Percentiles rank a stretch among this genome's conserved stretches.
These are phyloP conservation scores for Fulmarus glacialis DNA, from an alignment of 2,113 vertebrate genomes.

Conservation along the genomic window DNA sequence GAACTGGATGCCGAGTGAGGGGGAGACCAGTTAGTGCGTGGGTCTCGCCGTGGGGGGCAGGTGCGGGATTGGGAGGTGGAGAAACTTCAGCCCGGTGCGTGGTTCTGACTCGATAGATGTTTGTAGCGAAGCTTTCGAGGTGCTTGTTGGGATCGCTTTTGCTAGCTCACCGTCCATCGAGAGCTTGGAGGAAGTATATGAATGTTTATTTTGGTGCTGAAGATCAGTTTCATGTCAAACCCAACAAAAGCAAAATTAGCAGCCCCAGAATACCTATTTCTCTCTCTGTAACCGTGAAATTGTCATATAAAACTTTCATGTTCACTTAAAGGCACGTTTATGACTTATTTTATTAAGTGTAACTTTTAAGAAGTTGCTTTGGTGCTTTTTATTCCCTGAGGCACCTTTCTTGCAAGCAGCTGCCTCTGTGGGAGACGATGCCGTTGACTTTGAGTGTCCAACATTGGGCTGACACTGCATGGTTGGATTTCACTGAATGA, in stretches of 20 bases:
- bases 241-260: not conserved
- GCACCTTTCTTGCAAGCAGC: fast-evolving
- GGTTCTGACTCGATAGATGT: fast-evolving
- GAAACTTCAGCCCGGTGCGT: fast-evolving
- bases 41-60: not conserved
- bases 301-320: fast-evolving
- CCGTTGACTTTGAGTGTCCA: fast-evolving
- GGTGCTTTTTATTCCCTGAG: not conserved
- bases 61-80: fast-evolving
- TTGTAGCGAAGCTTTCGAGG: not conserved
- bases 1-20: fast-evolving
- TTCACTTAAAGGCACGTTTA: fast-evolving
- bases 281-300: fast-evolving
- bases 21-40: fast-evolving
- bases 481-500: not conserved
- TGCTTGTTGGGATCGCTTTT: fast-evolving
- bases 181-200: not conserved
- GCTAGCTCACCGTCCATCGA: fast-evolving
- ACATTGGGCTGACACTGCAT: fast-evolving
- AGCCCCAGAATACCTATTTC: fast-evolving
- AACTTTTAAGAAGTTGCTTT: not conserved
- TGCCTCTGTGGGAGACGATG: no score
- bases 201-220: not conserved
- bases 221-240: not conserved
- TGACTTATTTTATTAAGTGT: not conserved